Conservation (phyloP, 2,797 vertebrate species). For the Cossypha polioptera region DNA sequence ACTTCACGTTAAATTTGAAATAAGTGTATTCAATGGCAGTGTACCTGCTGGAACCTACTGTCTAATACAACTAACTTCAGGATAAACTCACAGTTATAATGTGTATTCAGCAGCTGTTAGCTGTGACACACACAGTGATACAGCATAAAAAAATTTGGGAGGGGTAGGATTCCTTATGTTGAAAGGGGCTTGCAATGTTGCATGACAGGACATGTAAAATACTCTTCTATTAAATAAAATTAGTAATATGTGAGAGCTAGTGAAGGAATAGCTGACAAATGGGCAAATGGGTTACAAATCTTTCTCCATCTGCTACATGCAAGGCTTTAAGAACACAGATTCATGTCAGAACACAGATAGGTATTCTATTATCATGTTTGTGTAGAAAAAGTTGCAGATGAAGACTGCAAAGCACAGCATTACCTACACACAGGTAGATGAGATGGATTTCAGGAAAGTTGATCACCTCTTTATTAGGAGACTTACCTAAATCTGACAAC, state of each 20-base stretch:
- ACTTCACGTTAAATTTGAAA: conserved; percentile 24
- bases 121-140: background rate
- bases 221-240: background rate
- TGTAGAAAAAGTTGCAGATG: background rate
- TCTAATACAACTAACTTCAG: conserved; percentile 10
- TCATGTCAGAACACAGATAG: background rate
- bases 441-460: background rate
- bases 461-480: background rate
- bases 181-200: background rate
- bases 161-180: background rate
- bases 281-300: background rate
- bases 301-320: background rate
- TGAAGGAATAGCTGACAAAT: background rate
- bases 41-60: background rate
- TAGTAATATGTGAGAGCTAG: background rate
- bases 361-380: background rate
- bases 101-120: background rate
- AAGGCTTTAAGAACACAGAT: background rate
- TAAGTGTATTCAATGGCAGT: background rate
- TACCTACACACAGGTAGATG: background rate
- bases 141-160: background rate
- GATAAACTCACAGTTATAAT: background rate
- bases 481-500: background rate
- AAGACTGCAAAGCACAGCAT: background rate
- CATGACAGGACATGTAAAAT: background rate